These are phyloP conservation scores for Hyposoter dolosus DNA, from an alignment of 2,888 invertebrate genomes.

Conservation along the genomic window DNA sequence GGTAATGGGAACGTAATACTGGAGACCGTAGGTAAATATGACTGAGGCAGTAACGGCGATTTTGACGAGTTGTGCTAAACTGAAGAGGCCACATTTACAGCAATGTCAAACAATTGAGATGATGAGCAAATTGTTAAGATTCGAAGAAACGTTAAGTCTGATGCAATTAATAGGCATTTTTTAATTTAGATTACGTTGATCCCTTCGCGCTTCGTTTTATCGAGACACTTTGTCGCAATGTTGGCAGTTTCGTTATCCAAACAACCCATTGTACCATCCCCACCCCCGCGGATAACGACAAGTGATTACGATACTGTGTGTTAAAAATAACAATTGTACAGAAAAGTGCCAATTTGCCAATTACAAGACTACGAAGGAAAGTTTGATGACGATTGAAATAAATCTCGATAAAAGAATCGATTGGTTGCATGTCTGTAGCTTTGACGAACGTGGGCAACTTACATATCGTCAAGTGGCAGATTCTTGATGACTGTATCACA, in stretches of 20 bases:
- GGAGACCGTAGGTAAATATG: conserved; percentile 88
- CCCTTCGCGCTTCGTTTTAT: background rate
- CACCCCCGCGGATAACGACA: background rate
- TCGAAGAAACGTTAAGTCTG: background rate
- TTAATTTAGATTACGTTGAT: conserved; percentile 3
- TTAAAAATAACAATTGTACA: background rate
- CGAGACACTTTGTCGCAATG: background rate
- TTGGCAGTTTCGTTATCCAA: background rate
- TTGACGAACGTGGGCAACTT: conserved; percentile 80
- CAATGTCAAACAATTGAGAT: background rate
- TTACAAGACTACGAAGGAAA: background rate
- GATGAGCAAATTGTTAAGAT: background rate
- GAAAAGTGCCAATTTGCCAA: background rate
- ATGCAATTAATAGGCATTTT: background rate
- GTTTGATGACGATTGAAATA: background rate
- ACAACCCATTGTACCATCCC: background rate
- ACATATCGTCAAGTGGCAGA: conserved; percentile 90
- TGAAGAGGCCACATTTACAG: conserved; percentile 53
- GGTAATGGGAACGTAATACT: conserved; percentile 88
- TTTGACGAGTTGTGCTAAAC: conserved; percentile 85
- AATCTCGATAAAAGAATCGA: background rate
- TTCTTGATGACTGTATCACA: conserved; percentile 94
- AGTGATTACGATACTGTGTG: background rate
- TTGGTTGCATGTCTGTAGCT: background rate
- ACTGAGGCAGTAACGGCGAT: conserved; percentile 87